phyloP scores from a whole-genome alignment of 2,797 vertebrate species.

The Macrochelys suwanniensis region DNA sequence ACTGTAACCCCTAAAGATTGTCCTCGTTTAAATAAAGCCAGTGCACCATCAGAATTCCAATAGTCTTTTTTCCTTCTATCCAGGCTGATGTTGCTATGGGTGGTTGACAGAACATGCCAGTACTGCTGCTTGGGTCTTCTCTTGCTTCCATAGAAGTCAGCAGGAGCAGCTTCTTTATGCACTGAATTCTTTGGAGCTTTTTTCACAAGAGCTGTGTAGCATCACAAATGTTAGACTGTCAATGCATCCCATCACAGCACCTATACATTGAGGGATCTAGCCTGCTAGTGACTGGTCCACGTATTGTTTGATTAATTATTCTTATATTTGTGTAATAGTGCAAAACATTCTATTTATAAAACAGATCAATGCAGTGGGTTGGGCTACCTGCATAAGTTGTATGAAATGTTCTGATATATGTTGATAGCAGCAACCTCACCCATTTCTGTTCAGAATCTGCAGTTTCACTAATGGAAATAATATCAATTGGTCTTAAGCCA shows the following conservation, averaged over 20 bases:
- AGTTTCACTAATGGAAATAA: no score
- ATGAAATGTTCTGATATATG: not conserved
- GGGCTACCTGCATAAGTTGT: not conserved
- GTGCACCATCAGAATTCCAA: accelerated
- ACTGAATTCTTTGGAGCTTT: not conserved
- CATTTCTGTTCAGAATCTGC: no score
- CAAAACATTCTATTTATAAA: not conserved
- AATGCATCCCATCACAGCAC: not conserved
- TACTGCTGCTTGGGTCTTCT: not conserved
- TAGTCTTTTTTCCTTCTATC: not conserved
- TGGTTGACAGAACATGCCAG: not conserved
- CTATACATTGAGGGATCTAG: not conserved
- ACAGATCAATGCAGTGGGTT: not conserved
- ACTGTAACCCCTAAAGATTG: not conserved
- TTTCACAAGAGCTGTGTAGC: not conserved
- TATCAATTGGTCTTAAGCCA: not conserved
- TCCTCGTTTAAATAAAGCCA: not conserved
- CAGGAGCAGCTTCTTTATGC: not conserved
- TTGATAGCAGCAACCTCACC: not conserved
- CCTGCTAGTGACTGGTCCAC: not conserved
- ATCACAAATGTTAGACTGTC: not conserved
- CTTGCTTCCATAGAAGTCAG: not conserved
- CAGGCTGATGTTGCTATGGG: not conserved
- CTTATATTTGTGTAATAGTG: not conserved
- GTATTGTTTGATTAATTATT: accelerated